Evolutionary conservation across 2,888 invertebrate genomes (phyloP).

Genomic region (Crematogaster levior): DNA sequence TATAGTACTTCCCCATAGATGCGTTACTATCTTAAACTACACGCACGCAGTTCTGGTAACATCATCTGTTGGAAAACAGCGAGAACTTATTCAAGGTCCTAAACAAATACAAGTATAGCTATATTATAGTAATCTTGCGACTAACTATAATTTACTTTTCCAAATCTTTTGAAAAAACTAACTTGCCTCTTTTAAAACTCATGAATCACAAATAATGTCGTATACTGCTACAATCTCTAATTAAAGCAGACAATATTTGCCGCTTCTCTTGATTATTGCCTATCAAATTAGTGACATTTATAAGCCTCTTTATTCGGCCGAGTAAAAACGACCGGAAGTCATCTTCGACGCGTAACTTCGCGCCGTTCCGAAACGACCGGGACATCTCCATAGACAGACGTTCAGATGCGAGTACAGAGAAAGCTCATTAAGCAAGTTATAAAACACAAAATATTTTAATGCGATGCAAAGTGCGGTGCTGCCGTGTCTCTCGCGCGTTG

Average conservation of each 20-base stretch:
- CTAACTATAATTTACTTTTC: neutral
- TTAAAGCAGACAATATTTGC: neutral
- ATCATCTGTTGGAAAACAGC: no score
- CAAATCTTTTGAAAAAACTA: neutral
- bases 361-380: constrained; percentile 4
- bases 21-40: no score
- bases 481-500: neutral
- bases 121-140: neutral
- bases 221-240: constrained; percentile 3
- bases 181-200: neutral
- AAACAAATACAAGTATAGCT: neutral
- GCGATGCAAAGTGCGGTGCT: constrained; percentile 15
- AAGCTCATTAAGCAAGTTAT: constrained; percentile 18
- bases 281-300: constrained; percentile 6
- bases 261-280: neutral
- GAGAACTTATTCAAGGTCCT: no score
- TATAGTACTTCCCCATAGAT: no score
- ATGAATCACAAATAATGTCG: neutral
- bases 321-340: constrained; percentile 11
- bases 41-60: no score
- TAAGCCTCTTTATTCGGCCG: neutral
- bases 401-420: neutral
- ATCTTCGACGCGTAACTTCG: neutral
- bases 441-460: constrained; percentile 40
- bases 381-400: neutral